These are phyloP conservation scores for Bombylius major DNA, from an alignment of 2,888 invertebrate species.

Conservation along the genomic window DNA sequence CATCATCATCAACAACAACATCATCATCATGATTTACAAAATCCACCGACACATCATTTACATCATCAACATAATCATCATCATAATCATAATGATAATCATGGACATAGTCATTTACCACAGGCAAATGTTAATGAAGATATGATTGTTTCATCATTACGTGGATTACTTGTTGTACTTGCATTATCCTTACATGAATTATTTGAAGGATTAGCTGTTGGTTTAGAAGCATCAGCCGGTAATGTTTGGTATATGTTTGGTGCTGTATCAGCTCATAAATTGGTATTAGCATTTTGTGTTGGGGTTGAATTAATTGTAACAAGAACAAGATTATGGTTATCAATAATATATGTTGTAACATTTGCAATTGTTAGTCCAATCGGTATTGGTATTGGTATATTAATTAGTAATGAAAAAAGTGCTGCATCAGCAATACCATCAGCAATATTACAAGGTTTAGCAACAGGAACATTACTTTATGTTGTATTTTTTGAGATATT, in stretches of 20 bases:
- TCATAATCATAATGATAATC: slow-evolving; percentile 4
- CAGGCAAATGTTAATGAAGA: slow-evolving; percentile 27
- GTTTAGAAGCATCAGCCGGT: slow-evolving; percentile 50
- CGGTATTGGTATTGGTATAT: slow-evolving; percentile 63
- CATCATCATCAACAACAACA: slow-evolving; percentile 16
- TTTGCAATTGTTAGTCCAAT: slow-evolving; percentile 70
- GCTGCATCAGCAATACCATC: slow-evolving; percentile 49
- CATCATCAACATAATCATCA: slow-evolving; percentile 9
- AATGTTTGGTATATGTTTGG: slow-evolving; percentile 70
- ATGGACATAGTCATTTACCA: slow-evolving; percentile 25
- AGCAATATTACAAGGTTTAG: slow-evolving; percentile 64
- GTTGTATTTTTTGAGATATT: slow-evolving; percentile 96
- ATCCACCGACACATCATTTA: slow-evolving; percentile 8
- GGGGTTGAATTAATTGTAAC: slow-evolving; percentile 69
- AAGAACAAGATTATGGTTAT: slow-evolving; percentile 48
- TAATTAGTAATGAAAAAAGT: slow-evolving; percentile 46
- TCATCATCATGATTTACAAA: slow-evolving; percentile 9
- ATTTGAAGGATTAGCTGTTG: slow-evolving; percentile 75
- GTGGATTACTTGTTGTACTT: slow-evolving; percentile 66
- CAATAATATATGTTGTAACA: slow-evolving; percentile 55
- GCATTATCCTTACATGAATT: slow-evolving; percentile 77
- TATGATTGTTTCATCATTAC: slow-evolving; percentile 36
- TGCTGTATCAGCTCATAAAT: slow-evolving; percentile 72
- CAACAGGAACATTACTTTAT: slow-evolving; percentile 85
- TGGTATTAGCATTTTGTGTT: slow-evolving; percentile 79